Evolutionary conservation across 2,888 invertebrate genomes (phyloP), one percentile per base, ranked within the genome.

Genomic region (Masnerella sp.): DNA sequence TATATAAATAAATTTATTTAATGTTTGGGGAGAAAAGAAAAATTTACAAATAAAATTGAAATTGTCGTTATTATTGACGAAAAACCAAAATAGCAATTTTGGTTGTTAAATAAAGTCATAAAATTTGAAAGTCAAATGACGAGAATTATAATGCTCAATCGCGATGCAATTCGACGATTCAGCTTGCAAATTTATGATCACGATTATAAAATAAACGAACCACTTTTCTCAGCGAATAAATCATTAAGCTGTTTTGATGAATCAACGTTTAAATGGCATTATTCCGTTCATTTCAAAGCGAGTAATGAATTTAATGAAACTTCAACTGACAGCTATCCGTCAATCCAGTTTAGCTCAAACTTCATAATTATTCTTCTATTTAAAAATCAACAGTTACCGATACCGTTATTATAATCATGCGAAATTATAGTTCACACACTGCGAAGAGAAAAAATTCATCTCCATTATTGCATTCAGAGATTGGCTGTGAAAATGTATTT

Each of bases 351-450:
- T 42, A 51, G 11, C 18, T 64, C 51, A 22, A 42, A 38, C 34
- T 45, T 20, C 2, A 54, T 65, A 52, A 64, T 64, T 64, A 42
- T 43, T 64, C 42, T n/a, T 42, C 52, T 43, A 38, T 47, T 64
- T 22, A 64, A 64, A 61, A 67, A 25, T 38, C 28, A 38, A 52
- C 51, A 62, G 38, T 62, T 62, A 62, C 30, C 18, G 9, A 40
- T 38, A 28, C 54, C 54, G 54, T 54, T 65, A 45, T 54, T 65
- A 65, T 65, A 54, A 65, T 54, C 54, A 47, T 30, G 54, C n/a
- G 54, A 38, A 54, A 52, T 52, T 43, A 47, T 22, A 51, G 54
- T 47, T 65, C 45, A 38, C 45, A 18, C 45, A 22, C 30, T 15
- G 25, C 3, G 54, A 30, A 32, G 12, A 52, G 34, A 40, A 38